Evolutionary conservation across 2,113 vertebrate species (phyloP).

Genomic region (Callocephalon fimbriatum): DNA sequence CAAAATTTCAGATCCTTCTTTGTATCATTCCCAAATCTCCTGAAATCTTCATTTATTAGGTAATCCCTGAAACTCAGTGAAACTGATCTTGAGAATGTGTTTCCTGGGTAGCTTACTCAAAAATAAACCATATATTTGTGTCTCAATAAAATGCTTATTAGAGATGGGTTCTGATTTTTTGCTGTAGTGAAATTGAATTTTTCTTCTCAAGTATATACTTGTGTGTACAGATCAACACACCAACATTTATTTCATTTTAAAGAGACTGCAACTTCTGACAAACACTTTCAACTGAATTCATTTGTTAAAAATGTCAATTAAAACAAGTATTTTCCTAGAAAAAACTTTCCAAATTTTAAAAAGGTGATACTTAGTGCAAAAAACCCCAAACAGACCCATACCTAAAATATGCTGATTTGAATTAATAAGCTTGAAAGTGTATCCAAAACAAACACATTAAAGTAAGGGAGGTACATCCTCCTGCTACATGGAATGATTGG

Average conservation of each 20-base stretch:
- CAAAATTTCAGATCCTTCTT: not conserved
- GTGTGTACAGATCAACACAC: not conserved
- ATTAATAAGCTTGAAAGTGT: not conserved
- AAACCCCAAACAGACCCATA: not conserved
- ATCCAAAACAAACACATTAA: not conserved
- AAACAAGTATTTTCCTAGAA: not conserved
- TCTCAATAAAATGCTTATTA: not conserved
- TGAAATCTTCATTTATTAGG: not conserved
- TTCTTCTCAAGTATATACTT: not conserved
- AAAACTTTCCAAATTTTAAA: not conserved
- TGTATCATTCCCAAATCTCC: not conserved
- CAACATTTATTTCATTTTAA: not conserved
- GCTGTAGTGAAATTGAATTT: accelerated
- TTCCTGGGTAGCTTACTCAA: not conserved
- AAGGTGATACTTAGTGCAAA: not conserved
- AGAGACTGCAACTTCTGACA: not conserved
- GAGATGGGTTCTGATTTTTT: not conserved
- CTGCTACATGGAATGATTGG: not conserved
- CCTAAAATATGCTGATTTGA: not conserved
- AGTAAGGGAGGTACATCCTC: not conserved
- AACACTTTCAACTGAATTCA: not conserved
- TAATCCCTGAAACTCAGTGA: not conserved
- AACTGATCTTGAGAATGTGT: not conserved
- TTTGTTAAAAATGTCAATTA: not conserved
- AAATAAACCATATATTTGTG: not conserved